Conservation (phyloP, 2,888 invertebrate species). For the Portevinia maculata region DNA sequence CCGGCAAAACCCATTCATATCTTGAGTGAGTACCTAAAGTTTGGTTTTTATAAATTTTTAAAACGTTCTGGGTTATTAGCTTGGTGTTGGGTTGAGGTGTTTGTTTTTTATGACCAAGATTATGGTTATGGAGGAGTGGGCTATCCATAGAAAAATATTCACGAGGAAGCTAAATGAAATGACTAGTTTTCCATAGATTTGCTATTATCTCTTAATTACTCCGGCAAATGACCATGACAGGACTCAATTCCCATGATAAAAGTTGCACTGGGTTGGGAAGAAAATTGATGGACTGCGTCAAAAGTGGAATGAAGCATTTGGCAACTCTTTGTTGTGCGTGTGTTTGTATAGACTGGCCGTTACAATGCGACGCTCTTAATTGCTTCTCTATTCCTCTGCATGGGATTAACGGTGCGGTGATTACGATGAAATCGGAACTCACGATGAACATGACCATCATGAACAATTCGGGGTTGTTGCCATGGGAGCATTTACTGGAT, state of each 20-base stretch:
- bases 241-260: constrained; percentile 34
- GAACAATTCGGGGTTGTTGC: constrained; percentile 35
- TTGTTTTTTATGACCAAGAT: constrained; percentile 7
- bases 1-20: constrained; percentile 80
- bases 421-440: constrained; percentile 48
- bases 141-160: too few relatives aligned
- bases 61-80: too few relatives aligned
- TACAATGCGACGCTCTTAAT: constrained; percentile 50
- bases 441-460: constrained; percentile 25
- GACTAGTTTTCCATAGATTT: constrained; percentile 24
- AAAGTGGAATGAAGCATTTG: constrained; percentile 61
- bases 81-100: too few relatives aligned
- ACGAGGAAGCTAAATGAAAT: constrained; percentile 15
- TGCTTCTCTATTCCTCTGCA: constrained; percentile 55
- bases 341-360: constrained; percentile 3
- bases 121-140: background rate
- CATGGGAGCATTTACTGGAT: constrained; percentile 41
- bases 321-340: constrained; percentile 27
- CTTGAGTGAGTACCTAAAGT: constrained; percentile 79
- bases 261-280: too few relatives aligned
- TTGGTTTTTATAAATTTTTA: constrained; percentile 21
- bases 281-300: constrained; percentile 57
- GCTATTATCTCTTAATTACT: constrained; percentile 68
- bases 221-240: constrained; percentile 53
- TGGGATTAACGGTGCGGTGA: constrained; percentile 49